A percentile compares a stretch with the other conserved stretches of the same genome.
Evolutionary conservation across 2,888 invertebrate species (phyloP).

Genomic region (Philaethria dido): DNA sequence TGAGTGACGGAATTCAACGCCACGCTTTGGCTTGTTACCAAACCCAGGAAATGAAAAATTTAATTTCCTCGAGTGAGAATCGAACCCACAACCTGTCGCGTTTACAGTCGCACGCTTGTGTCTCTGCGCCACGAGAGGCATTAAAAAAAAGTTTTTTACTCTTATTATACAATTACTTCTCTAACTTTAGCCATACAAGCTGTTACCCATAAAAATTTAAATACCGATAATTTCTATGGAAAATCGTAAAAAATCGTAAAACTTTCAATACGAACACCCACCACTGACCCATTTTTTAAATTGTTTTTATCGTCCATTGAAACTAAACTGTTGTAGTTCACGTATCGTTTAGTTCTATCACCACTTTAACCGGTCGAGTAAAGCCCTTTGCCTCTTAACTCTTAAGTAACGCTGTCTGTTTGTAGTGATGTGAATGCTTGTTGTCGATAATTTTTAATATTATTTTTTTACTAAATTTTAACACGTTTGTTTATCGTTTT

Average conservation of each 20-base stretch:
- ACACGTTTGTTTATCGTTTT: too few species aligned
- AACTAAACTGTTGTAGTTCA: constrained; percentile 21
- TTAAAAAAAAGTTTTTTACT: too few species aligned
- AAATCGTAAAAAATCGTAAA: background rate
- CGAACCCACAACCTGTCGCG: too few species aligned
- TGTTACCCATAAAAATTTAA: background rate
- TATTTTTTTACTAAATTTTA: background rate
- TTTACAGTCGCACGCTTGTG: too few species aligned
- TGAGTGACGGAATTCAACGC: too few species aligned
- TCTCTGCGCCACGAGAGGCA: too few species aligned
- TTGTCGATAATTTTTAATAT: constrained; percentile 43
- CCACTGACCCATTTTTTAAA: constrained; percentile 5
- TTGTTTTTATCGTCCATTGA: constrained; percentile 19
- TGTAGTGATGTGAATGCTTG: constrained; percentile 50
- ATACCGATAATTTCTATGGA: background rate
- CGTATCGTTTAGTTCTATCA: constrained; percentile 9
- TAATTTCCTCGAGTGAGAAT: too few species aligned
- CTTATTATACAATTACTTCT: too few species aligned
- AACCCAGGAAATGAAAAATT: too few species aligned
- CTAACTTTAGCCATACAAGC: background rate
- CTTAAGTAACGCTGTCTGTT: constrained; percentile 58
- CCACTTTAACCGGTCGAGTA: constrained; percentile 17
- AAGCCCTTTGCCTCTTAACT: constrained; percentile 51
- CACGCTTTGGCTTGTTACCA: too few species aligned
- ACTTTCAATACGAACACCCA: background rate